These are phyloP conservation scores for Sminthurides bifidus DNA, from an alignment of 1,140 invertebrate species.

Conservation along the genomic window DNA sequence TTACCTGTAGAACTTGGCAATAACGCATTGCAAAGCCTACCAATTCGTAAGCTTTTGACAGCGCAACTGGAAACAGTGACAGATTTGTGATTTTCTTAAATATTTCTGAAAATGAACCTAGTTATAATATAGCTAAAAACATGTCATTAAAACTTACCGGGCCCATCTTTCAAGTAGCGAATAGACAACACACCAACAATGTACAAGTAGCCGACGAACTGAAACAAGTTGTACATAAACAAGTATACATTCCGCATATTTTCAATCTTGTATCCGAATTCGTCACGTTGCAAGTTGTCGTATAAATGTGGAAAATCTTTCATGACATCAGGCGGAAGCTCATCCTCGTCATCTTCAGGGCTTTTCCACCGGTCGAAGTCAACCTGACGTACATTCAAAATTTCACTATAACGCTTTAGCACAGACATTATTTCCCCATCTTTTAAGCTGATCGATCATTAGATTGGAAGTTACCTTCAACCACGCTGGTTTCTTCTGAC, in stretches of 20 bases:
- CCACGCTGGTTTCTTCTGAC: constrained; percentile 73
- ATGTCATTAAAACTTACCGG: constrained; percentile 40
- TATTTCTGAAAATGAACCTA: not conserved
- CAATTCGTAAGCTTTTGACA: constrained; percentile 56
- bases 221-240: constrained; percentile 78
- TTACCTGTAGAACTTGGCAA: constrained; percentile 63
- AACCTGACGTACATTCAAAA: constrained; percentile 40
- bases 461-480: constrained; percentile 49
- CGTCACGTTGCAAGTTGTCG: constrained; percentile 60
- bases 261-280: constrained; percentile 66
- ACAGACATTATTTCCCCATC: not conserved
- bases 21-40: constrained; percentile 71
- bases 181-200: constrained; percentile 60
- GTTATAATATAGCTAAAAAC: not conserved
- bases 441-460: not conserved
- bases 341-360: constrained; percentile 52
- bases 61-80: constrained; percentile 50
- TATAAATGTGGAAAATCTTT: constrained; percentile 63
- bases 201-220: constrained; percentile 77
- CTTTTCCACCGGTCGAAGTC: constrained; percentile 76
- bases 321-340: constrained; percentile 47
- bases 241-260: constrained; percentile 73
- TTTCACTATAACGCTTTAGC: not conserved
- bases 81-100: too few species aligned
- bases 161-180: constrained; percentile 58